Evolutionary conservation across 2,797 vertebrate genomes (phyloP).

Genomic region (Semotilus atromaculatus): DNA sequence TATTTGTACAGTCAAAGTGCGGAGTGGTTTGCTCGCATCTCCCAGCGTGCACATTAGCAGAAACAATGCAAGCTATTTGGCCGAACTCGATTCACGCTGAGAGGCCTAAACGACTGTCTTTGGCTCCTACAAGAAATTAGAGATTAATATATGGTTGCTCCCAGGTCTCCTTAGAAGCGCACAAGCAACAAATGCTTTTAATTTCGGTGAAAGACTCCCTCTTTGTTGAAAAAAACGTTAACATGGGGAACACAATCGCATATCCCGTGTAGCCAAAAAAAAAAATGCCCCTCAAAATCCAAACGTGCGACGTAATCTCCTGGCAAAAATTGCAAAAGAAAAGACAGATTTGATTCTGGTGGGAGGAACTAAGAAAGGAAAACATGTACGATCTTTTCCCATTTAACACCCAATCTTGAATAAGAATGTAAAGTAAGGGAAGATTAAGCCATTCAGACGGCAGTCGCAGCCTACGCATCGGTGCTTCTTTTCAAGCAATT

Average conservation of each 20-base stretch:
- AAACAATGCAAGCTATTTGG: slow-evolving; percentile 73
- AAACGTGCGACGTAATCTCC: slow-evolving; percentile 33
- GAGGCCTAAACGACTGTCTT: slow-evolving; percentile 15
- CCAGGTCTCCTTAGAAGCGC: neutral
- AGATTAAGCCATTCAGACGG: slow-evolving; percentile 83
- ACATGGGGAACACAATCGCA: slow-evolving; percentile 26
- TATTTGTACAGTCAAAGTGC: slow-evolving; percentile 46
- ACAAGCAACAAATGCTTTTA: slow-evolving; percentile 37
- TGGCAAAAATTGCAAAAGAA: slow-evolving; percentile 37
- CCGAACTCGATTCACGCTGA: slow-evolving; percentile 59
- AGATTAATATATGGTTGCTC: slow-evolving; percentile 3
- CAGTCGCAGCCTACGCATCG: slow-evolving; percentile 76
- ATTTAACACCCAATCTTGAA: slow-evolving; percentile 78
- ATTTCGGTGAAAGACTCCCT: slow-evolving; percentile 4
- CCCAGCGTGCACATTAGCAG: slow-evolving; percentile 39
- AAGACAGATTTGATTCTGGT: slow-evolving; percentile 42
- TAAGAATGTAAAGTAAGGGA: slow-evolving; percentile 78
- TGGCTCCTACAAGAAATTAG: slow-evolving; percentile 4
- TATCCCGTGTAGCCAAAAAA: slow-evolving; percentile 16
- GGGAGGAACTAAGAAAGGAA: slow-evolving; percentile 49
- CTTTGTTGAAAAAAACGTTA: slow-evolving; percentile 25
- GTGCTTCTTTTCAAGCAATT: slow-evolving; percentile 80
- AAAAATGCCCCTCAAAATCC: slow-evolving; percentile 37
- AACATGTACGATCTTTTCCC: slow-evolving; percentile 44
- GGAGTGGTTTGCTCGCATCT: slow-evolving; percentile 39